These are phyloP conservation scores for Polypedilum pembai DNA, from an alignment of 1,140 invertebrate species.

Conservation along the genomic window DNA sequence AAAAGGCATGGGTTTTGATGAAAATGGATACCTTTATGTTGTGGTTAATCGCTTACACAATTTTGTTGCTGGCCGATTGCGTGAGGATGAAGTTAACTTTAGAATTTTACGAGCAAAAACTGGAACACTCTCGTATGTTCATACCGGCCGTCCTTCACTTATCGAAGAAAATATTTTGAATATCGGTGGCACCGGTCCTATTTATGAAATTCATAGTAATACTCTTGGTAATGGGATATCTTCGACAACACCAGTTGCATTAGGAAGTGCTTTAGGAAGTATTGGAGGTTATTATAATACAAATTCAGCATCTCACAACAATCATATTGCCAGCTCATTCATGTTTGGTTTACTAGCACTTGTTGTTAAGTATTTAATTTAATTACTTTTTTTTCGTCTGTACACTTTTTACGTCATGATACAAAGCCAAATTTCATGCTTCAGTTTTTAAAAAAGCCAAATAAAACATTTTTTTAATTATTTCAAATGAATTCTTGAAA, in stretches of 20 bases:
- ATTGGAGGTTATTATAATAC: not conserved
- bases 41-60: conserved; percentile 59
- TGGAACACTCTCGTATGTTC: conserved; percentile 56
- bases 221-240: conserved; percentile 29
- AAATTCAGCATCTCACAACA: not conserved
- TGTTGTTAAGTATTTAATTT: conserved; percentile 24
- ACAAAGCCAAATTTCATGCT: conserved; percentile 1
- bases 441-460: conserved; percentile 7
- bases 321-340: not conserved
- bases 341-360: not conserved
- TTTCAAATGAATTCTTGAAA: conserved; percentile 26
- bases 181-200: not conserved
- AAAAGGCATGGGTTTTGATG: conserved; percentile 53
- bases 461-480: conserved; percentile 1
- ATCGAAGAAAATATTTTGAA: not conserved
- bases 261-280: not conserved
- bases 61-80: conserved; percentile 49
- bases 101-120: conserved; percentile 50
- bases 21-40: conserved; percentile 54
- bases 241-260: conserved; percentile 31
- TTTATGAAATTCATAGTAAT: conserved; percentile 25
- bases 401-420: conserved; percentile 9
- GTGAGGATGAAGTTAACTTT: conserved; percentile 50
- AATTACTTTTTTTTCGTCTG: not conserved
- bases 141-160: conserved; percentile 35